Evolutionary conservation across 2,888 invertebrate species (phyloP), one percentile per base, ranked within the genome.

Genomic region (Lamellibrachia columna): DNA sequence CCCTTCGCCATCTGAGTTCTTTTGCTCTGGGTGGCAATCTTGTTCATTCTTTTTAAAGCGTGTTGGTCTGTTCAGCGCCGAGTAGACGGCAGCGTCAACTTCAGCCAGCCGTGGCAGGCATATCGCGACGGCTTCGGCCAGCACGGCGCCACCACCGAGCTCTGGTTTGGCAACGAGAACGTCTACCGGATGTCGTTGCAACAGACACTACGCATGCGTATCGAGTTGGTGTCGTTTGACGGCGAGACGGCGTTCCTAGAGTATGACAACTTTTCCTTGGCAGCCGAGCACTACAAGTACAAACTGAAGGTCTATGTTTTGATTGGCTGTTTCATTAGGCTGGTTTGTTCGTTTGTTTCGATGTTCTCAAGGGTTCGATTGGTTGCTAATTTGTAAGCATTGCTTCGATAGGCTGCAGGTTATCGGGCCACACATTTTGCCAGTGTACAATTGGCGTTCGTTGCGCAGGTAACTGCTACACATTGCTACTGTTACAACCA

Each of bases 161-260:
- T 75, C 75, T 75, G 75, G 75, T 75, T 75, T 75, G 75, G 75
- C 6, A 75, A 75, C 75, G 75, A 75, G 75, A 15, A 75, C 75
- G 75, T 75, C n/a, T n/a, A 75, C 75, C 75, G 75, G 75, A 75
- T 75, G 75, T 75, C 75, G 4, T 75, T 75, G 75, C 75, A 75
- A 6, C 75, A 75, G 22, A 2, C 75, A 22, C 75, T 75, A 75
- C 75, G 75, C 75, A 75, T 75, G 75, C 75, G 75, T n/a, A 75
- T 75, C 75, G 75, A 75, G 75, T 15, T 75, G 75, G 6, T n/a
- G 75, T 3, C 75, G 75, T 75, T 75, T 75, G 75, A 75, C 75
- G 75, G 75, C 75, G 75, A 75, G 75, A 75, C 22, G 22, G 75
- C 75, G 75, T 75, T 75, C 75, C 22, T 75, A 15, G 22, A 4